Base-by-base conservation (phyloP, 2,888 invertebrate genomes). In the Megastigmus dorsalis region DNA sequence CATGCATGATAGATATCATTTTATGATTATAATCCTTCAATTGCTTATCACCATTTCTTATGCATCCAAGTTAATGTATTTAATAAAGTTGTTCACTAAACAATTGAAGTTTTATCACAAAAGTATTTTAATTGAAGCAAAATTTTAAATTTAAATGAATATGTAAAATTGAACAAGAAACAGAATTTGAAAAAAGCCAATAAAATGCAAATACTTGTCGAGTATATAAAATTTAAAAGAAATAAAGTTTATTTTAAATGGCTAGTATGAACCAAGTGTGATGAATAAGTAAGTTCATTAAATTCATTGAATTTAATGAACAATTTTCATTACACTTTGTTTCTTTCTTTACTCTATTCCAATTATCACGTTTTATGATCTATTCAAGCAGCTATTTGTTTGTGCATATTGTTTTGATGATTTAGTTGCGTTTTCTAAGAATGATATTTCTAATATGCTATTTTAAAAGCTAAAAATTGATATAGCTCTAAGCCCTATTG, bases 301-400 rank as follows among this genome's bases (percentile, higher is more conserved):
- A 60, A n/a, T n/a, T n/a, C n/a, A n/a, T n/a, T n/a, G n/a, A n/a
- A n/a, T n/a, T n/a, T n/a, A n/a, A n/a, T n/a, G n/a, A 13, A 45
- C 1, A 33, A 13, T 30, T 54, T 67, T 48, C 48, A 41, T 50
- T 1, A 45, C 28, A 43, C 20, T 15, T 41, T 41, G 13, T 38
- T 65, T 73, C 30, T 54, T 60, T 38, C 67, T 73, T 73, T 73
- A 62, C 67, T 73, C 67, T 73, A 60, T 52, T 54, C 30, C n/a
- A 36, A 55, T 54, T 45, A 45, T 45, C 10, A 6, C 6, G 2
- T 5, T 33, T 38, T 54, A 15, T 59, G 45, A 66, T 59, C 36
- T 73, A 73, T 13, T 28, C 9, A 50, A 69, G 69, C 69, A 60
- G 28, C 69, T 60, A 57, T 38, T 52, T 28, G 13, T 45, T 20